Evolutionary conservation across 2,797 vertebrate species (phyloP).

Genomic region (Dipus sagitta): DNA sequence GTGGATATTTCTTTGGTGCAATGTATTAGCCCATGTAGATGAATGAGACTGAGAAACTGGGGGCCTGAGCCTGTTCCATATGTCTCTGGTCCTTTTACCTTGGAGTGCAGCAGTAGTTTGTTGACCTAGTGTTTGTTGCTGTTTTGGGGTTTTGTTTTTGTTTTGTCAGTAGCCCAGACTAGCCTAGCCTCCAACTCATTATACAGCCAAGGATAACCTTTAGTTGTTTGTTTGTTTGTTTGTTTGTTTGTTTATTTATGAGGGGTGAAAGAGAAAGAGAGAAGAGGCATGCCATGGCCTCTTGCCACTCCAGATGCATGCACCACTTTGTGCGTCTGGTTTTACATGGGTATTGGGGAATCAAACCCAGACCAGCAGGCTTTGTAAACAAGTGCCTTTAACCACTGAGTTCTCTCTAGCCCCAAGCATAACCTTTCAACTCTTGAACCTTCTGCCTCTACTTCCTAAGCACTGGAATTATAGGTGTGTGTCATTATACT

Average conservation of each 20-base stretch:
- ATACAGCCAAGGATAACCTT: background rate
- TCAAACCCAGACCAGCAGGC: too few species aligned
- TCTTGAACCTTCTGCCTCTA: background rate
- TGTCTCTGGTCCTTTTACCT: constrained; percentile 5
- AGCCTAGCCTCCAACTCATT: background rate
- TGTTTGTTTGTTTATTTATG: too few species aligned
- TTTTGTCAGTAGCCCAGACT: background rate
- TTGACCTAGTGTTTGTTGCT: background rate
- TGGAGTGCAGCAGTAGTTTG: background rate
- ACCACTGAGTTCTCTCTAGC: too few species aligned
- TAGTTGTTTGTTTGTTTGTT: too few species aligned
- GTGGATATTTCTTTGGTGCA: constrained; percentile 26
- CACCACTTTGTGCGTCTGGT: too few species aligned
- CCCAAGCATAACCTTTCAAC: background rate
- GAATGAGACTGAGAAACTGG: background rate
- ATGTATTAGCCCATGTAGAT: background rate
- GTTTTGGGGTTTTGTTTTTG: background rate
- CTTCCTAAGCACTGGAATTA: background rate
- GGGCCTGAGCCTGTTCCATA: too few species aligned
- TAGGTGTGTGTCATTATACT: background rate
- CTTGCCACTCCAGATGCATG: too few species aligned
- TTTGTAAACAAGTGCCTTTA: too few species aligned
- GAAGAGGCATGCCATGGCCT: too few species aligned
- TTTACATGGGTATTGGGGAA: too few species aligned
- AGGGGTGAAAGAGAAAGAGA: too few species aligned